Evolutionary conservation across 2,797 vertebrate species (phyloP), one percentile per base, ranked within the genome.

Genomic region (Staurois parvus): DNA sequence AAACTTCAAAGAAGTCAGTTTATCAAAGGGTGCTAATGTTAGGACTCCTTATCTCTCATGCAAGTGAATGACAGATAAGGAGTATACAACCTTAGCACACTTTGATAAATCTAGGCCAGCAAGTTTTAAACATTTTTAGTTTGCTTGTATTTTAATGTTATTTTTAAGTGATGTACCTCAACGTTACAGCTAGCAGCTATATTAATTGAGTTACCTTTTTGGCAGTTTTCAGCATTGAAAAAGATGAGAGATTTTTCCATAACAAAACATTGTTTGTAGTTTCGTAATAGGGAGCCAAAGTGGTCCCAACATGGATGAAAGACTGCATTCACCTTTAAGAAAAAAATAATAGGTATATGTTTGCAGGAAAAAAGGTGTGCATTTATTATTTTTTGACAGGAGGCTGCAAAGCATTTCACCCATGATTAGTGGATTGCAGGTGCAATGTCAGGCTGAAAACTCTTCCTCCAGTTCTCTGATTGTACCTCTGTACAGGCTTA

Each of bases 21-120:
- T 77, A 84, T 84, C 73, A 84, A 84, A 84, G 82, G 66, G 72
- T 40, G 73, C 34, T 70, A 84, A 77, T 77, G 74, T 84, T 84
- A 70, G 73, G 66, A 69, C 45, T 76, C 29, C 74, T 84, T 84
- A 84, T 84, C 82, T 56, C 82, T 76, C 32, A 59, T 84, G 17
- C 59, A 66, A 84, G 82, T 17, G 77, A 76, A 76, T 77, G 45
- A 30, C 1, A 84, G 73, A 84, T 84, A 84, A 84, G 73, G 64
- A 84, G 72, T 84, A 76, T 74, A 84, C 66, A 84, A 77, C 73
- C 75, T 76, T 77, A 77, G 74, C 45, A 76, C 40, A 30, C 82
- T 83, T 76, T 76, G 73, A 84, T 69, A 45, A 48, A 76, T 81
- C 66, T 69, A 79, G 77, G 29, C 28, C 78, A 80, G 24, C 48